Base-by-base conservation (phyloP, 2,888 invertebrate species). In the Apotomis betuletana region DNA sequence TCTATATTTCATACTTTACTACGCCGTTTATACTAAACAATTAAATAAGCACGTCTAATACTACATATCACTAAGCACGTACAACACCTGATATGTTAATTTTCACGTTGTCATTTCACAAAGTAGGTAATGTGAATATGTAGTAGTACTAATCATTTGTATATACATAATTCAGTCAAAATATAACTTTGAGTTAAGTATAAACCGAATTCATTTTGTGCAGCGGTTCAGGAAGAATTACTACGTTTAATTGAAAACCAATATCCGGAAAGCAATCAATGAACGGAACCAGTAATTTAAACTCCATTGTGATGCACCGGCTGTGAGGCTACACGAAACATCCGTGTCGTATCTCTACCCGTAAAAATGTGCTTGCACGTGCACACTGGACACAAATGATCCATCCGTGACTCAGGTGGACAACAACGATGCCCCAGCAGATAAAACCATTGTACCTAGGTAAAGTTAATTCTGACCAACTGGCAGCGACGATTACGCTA, bases 401-500 rank as follows among this genome's bases (percentile, higher is more conserved):
- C 77, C 75, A 77, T 80, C 74, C 79, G 77, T 82, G 77, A 77
- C 77, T 76, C 76, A 72, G 76, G 70, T 75, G 76, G 77, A 79
- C 27, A 76, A 82, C 80, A 80, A 80, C 79, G 81, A 85, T 84
- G 74, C 74, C 75, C 73, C 71, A 73, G 73, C 77, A 79, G 83
- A 86, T 85, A 85, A 84, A 85, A 84, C 81, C 77, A 83, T 85
- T 86, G 83, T 85, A 79, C 78, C 85, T 82, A 83, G 82, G 88
- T 87, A 88, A 90, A 89, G 84, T 84, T 83, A 83, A 88, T 88
- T 87, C 86, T 79, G 82, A 77, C 79, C 78, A 81, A 83, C 77
- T 73, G 80, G 78, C 83, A 80, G 79, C 82, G 78, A 85, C 84
- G 83, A 90, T 91, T 90, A 90, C 87, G 81, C 77, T 86, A 89